Conservation (phyloP, 2,113 vertebrate species). For the Rhabdornis inornatus region DNA sequence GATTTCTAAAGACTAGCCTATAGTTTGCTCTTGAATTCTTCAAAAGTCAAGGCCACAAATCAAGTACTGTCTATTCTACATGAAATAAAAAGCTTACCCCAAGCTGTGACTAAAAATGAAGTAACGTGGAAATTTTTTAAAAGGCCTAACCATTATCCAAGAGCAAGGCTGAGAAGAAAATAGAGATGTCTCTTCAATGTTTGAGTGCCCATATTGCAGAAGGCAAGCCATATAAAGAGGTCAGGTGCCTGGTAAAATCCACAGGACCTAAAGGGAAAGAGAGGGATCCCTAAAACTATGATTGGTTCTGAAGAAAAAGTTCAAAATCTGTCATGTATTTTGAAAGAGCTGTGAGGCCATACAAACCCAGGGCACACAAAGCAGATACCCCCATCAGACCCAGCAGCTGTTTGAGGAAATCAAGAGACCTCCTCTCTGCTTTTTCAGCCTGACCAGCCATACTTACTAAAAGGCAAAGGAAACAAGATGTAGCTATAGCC, state of each 20-base stretch:
- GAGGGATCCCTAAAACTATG: neutral
- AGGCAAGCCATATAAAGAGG: neutral
- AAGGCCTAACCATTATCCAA: neutral
- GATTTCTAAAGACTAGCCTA: neutral
- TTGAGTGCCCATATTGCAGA: neutral
- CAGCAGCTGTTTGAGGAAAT: neutral
- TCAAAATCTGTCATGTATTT: neutral
- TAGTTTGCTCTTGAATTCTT: neutral
- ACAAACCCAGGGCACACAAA: neutral
- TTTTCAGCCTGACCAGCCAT: neutral
- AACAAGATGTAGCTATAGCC: neutral
- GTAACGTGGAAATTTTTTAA: neutral
- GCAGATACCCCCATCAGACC: neutral
- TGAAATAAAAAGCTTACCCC: neutral
- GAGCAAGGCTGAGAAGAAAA: neutral
- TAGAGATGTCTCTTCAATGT: neutral
- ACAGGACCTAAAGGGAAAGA: neutral
- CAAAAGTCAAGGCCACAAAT: neutral
- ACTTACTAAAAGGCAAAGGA: neutral
- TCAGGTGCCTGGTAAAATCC: neutral
- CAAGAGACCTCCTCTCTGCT: neutral
- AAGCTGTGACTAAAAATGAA: neutral
- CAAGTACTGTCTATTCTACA: neutral
- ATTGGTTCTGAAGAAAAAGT: neutral
- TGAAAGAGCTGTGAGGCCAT: neutral